These are phyloP conservation scores for Philaethria dido DNA, from an alignment of 2,888 invertebrate genomes.

Conservation along the genomic window DNA sequence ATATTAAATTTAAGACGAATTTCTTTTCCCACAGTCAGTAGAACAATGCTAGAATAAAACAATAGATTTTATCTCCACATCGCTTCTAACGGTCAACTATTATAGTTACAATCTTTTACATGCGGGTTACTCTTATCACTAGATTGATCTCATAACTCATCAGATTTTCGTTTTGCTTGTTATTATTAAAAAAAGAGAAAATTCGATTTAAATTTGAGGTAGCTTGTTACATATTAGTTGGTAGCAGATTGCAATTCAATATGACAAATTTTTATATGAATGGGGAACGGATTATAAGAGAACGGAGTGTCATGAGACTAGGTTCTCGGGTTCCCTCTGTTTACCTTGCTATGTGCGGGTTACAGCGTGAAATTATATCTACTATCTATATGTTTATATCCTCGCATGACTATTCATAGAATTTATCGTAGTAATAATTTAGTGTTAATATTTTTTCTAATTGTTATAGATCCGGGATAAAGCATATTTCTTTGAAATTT, in stretches of 20 bases:
- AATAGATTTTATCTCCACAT: conserved; percentile 24
- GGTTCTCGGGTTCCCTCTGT: too few species aligned
- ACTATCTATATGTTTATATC: too few species aligned
- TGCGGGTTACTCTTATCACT: conserved; percentile 40
- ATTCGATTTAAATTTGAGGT: neutral
- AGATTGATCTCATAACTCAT: conserved; percentile 20
- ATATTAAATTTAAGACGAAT: neutral
- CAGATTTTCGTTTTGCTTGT: conserved; percentile 4
- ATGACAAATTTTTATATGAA: too few species aligned
- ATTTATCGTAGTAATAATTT: too few species aligned
- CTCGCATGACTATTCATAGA: too few species aligned
- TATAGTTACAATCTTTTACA: conserved; percentile 34
- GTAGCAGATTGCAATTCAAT: neutral
- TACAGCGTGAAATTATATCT: too few species aligned
- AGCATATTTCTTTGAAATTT: too few species aligned
- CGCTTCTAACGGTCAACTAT: conserved; percentile 35
- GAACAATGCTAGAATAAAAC: conserved; percentile 27
- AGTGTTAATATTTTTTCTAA: too few species aligned
- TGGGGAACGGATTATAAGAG: too few species aligned
- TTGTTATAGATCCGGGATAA: too few species aligned
- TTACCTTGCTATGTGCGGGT: too few species aligned
- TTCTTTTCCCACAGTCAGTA: conserved; percentile 22
- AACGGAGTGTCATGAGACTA: too few species aligned
- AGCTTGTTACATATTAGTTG: neutral
- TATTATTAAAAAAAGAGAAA: neutral